Base-by-base conservation (phyloP, 2,888 invertebrate species). In the Orchestes rusci region DNA sequence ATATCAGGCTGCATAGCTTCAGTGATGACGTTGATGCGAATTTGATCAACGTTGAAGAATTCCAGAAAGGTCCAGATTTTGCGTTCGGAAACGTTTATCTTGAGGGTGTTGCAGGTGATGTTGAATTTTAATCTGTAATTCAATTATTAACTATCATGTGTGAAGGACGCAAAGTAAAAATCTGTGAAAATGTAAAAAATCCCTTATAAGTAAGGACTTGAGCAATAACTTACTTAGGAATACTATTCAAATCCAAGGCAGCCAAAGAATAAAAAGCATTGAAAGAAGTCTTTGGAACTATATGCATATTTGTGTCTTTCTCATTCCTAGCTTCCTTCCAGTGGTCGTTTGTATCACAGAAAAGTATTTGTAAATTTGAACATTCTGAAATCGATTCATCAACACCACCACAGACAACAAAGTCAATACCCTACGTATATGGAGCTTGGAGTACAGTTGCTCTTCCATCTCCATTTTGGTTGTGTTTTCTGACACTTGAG, bases 381-480 rank as follows among this genome's bases (percentile, higher is more conserved):
- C 84, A 77, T 50, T 79, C 80, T 2, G 86, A 72, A 82, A 39
- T 17, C 15, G 3, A 16, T 10, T 5, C 23, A 1, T 2, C 5
- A 1, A 13, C 10, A 15, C 15, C 15, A 12, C n/a, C n/a, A 10
- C 13, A n/a, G 2, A 12, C 10, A 2, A 31, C 16, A 15, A 5
- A 30, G 16, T 16, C n/a, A n/a, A n/a, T 5, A 30, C 28, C 19
- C 12, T 27, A 50, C 50, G 43, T 43, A 50, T 46, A 28, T 50
- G 79, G 37, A 86, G 72, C 53, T 87, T 73, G 52, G 88, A 87
- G 57, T 88, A 90, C 5, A 88, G 69, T 35, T 82, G 73, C 61
- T 87, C 85, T 58, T 89, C 87, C 41, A 88, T 65, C 68, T 89
- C 88, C 77, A 86, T 86, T 57, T 83, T 80, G 0, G 87, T 87